Conservation (phyloP, 2,888 invertebrate genomes). For the Endotricha flammealis region DNA sequence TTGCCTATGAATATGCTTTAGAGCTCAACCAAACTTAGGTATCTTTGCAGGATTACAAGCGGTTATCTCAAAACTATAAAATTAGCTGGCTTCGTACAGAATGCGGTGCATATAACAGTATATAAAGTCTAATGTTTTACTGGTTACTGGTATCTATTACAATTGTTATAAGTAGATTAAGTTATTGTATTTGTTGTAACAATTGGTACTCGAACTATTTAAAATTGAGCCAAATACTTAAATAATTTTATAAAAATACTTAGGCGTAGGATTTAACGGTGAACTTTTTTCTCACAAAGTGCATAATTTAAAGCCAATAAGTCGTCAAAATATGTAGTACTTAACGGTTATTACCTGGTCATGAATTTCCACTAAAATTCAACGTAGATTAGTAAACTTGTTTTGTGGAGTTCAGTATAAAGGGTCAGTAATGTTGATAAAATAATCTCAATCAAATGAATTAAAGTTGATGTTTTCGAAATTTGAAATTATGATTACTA, state of each 20-base stretch:
- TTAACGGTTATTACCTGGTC: slow-evolving; percentile 17
- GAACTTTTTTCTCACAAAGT: slow-evolving; percentile 19
- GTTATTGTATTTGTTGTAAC: slow-evolving; percentile 2
- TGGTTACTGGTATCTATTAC: slow-evolving; percentile 32
- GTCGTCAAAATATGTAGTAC: slow-evolving; percentile 7
- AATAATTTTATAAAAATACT: slow-evolving; percentile 8
- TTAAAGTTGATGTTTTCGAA: too few relatives aligned
- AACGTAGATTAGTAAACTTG: too few relatives aligned
- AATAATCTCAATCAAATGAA: too few relatives aligned
- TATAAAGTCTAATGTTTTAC: slow-evolving; percentile 36
- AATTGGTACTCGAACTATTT: slow-evolving; percentile 1
- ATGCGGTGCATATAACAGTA: slow-evolving; percentile 69
- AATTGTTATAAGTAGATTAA: slow-evolving; percentile 1
- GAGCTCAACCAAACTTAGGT: slow-evolving; percentile 64
- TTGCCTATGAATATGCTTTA: slow-evolving; percentile 65
- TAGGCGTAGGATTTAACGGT: slow-evolving; percentile 6
- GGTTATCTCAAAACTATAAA: slow-evolving; percentile 67
- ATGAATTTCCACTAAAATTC: slow-evolving; percentile 3
- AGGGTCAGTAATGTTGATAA: too few relatives aligned
- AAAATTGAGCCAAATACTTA: slow-evolving; percentile 17
- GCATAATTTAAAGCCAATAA: slow-evolving; percentile 18
- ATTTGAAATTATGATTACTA: too few relatives aligned
- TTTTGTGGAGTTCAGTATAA: too few relatives aligned
- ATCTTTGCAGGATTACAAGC: slow-evolving; percentile 70
- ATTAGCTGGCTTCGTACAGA: slow-evolving; percentile 70